Conservation (phyloP, 2,113 vertebrate genomes). For the Hymenochirus boettgeri region DNA sequence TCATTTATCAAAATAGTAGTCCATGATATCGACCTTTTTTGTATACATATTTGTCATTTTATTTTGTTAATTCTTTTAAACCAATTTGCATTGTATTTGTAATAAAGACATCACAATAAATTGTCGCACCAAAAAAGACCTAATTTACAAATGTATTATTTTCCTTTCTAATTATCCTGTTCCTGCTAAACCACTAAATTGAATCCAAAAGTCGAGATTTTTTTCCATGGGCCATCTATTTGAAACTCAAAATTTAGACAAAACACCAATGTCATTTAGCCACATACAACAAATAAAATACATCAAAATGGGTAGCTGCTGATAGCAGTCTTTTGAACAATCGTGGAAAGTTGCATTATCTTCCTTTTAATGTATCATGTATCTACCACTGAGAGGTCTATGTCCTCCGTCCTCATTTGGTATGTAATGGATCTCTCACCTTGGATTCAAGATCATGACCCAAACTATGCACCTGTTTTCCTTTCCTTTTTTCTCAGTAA, state of each 20-base stretch:
- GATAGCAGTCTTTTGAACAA: conserved; percentile 14
- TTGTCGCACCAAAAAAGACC: too few relatives aligned
- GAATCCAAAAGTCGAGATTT: too few relatives aligned
- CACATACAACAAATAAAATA: conserved; percentile 15
- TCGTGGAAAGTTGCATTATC: conserved; percentile 13
- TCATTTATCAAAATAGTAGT: too few relatives aligned
- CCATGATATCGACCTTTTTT: too few relatives aligned
- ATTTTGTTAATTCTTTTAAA: too few relatives aligned
- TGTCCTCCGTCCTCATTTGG: conserved; percentile 14
- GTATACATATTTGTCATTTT: too few relatives aligned
- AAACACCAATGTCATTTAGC: conserved; percentile 12
- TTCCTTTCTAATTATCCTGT: too few relatives aligned
- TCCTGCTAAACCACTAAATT: too few relatives aligned
- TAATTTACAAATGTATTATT: too few relatives aligned
- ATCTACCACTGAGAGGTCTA: conserved; percentile 22
- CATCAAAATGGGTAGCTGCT: conserved; percentile 8
- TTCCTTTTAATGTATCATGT: conserved; percentile 29
- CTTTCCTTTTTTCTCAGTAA: conserved; percentile 4
- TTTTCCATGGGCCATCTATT: neutral
- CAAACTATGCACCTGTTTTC: conserved; percentile 30
- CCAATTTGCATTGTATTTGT: too few relatives aligned
- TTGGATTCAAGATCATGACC: conserved; percentile 30
- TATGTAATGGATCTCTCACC: conserved; percentile 29
- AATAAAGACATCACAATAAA: too few relatives aligned
- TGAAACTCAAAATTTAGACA: conserved; percentile 6